These are phyloP conservation scores for Cyprinodon diabolis DNA, from an alignment of 2,797 vertebrate species.

Conservation along the genomic window DNA sequence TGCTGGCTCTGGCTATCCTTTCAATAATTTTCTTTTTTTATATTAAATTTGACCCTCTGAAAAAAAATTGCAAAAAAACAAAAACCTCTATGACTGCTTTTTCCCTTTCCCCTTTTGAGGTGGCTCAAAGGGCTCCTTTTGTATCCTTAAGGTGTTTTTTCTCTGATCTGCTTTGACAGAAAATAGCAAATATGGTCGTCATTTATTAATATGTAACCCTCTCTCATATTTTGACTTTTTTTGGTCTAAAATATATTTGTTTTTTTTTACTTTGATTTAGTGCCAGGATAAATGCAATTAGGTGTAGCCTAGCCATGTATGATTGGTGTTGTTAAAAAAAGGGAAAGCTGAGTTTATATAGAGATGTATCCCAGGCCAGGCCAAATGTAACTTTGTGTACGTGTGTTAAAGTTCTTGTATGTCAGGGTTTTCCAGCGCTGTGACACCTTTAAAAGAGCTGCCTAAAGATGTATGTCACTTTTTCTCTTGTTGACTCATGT, in stretches of 20 bases:
- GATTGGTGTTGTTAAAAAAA: background rate
- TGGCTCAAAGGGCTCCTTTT: background rate
- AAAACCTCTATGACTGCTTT: no score
- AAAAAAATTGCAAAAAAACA: no score
- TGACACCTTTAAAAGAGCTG: constrained; percentile 29
- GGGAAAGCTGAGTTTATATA: background rate
- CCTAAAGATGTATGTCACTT: constrained; percentile 11
- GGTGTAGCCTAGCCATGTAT: background rate
- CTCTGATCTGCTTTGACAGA: background rate
- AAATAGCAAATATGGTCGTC: background rate
- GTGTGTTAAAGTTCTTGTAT: constrained; percentile 13
- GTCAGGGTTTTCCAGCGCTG: constrained; percentile 19
- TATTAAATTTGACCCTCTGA: no score
- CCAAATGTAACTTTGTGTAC: constrained; percentile 28
- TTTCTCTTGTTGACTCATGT: constrained; percentile 16
- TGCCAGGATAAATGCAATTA: constrained; percentile 34
- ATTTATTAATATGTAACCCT: background rate
- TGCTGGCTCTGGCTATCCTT: no score
- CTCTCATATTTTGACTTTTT: background rate
- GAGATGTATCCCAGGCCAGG: constrained; percentile 7
- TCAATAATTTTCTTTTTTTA: no score
- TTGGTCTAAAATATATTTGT: background rate
- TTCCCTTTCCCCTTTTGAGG: no score
- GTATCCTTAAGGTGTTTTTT: background rate
- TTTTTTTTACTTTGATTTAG: constrained; percentile 34